Conservation (phyloP, 2,888 invertebrate genomes). For the Allophyes oxyacanthae region DNA sequence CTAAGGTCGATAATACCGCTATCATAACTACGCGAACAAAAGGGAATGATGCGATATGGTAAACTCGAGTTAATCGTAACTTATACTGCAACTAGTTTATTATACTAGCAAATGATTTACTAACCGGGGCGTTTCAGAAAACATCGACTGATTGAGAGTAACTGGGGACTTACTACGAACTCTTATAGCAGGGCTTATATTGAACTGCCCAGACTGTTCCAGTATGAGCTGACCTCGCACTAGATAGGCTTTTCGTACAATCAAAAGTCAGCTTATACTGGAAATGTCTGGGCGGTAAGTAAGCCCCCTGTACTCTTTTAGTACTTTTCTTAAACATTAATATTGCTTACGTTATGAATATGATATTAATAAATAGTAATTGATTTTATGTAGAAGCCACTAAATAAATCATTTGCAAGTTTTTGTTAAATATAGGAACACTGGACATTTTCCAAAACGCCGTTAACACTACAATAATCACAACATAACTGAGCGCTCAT, state of each 20-base stretch:
- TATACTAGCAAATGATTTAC: conserved; percentile 50
- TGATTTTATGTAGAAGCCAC: neutral
- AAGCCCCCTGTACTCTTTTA: too few species aligned
- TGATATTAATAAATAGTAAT: too few species aligned
- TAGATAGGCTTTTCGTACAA: too few species aligned
- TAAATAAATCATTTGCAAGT: conserved; percentile 22
- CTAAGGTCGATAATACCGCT: conserved; percentile 80
- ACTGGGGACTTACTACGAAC: too few species aligned
- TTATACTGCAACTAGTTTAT: conserved; percentile 47
- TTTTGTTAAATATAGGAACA: conserved; percentile 27
- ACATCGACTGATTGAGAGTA: conserved; percentile 1
- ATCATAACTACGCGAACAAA: conserved; percentile 75
- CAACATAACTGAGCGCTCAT: conserved; percentile 54
- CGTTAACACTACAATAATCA: conserved; percentile 45
- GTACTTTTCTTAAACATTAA: too few species aligned
- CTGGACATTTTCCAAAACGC: conserved; percentile 41
- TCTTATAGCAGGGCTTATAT: too few species aligned
- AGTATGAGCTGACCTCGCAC: too few species aligned
- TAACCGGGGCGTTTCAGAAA: conserved; percentile 36
- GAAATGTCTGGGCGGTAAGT: too few species aligned
- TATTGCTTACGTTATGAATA: neutral
- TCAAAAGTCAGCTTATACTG: too few species aligned
- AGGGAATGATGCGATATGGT: conserved; percentile 85
- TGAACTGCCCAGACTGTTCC: too few species aligned
- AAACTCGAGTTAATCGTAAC: conserved; percentile 56